Conservation (phyloP, 2,888 invertebrate species). For the Hofmannophila pseudospretella region DNA sequence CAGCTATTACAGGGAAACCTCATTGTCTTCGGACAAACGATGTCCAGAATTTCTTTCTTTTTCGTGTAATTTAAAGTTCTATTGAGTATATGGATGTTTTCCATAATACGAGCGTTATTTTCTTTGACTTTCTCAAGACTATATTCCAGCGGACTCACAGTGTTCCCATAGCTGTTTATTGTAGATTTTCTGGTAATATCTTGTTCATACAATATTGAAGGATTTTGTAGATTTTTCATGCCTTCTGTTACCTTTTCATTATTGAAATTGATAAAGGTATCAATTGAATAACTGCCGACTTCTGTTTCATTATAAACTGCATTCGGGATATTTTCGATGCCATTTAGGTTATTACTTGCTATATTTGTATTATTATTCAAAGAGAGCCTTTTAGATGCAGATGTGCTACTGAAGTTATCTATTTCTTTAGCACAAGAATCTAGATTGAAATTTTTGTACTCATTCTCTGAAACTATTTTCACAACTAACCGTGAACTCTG, state of each 20-base stretch:
- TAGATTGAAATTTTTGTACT: slow-evolving; percentile 46
- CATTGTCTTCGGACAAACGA: slow-evolving; percentile 47
- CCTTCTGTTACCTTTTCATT: background rate
- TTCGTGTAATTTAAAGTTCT: slow-evolving; percentile 64
- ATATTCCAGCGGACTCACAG: slow-evolving; percentile 52
- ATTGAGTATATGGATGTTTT: slow-evolving; percentile 68
- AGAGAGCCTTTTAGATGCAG: background rate
- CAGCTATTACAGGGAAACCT: slow-evolving; percentile 60
- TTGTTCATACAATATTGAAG: background rate
- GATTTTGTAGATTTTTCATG: background rate
- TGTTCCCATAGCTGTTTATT: slow-evolving; percentile 11
- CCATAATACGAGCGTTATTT: slow-evolving; percentile 69
- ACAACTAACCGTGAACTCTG: slow-evolving; percentile 56
- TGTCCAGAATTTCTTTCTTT: slow-evolving; percentile 60
- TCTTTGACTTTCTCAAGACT: slow-evolving; percentile 67
- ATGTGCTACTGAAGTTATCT: slow-evolving; percentile 17
- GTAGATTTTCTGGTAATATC: background rate
- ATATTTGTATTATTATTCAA: background rate
- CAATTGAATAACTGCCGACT: background rate
- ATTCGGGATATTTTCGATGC: background rate
- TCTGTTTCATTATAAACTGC: background rate
- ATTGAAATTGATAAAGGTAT: background rate
- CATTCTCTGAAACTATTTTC: slow-evolving; percentile 52
- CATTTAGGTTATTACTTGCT: background rate
- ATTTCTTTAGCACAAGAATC: slow-evolving; percentile 52